Base-by-base conservation (phyloP, 2,797 vertebrate genomes). In the Xenops minutus region DNA sequence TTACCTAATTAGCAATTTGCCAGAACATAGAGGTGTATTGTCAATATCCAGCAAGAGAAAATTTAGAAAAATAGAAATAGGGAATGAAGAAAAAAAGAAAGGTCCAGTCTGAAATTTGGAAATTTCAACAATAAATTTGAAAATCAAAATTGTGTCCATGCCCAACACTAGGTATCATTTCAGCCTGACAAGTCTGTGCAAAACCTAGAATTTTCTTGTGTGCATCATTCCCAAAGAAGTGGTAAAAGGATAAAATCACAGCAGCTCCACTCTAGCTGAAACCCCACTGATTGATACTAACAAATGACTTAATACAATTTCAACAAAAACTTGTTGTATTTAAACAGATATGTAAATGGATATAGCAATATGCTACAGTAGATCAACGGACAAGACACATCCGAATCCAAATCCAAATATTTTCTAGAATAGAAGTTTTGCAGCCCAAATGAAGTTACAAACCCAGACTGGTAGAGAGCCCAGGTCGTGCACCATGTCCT, bases 91-190 rank as follows among this genome's bases (percentile, higher is more conserved):
- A 79, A 64, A 55, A 48, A 58, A 62, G 1, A 74, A 23, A 36
- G 1, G 0, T 24, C 15, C 2, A 0, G 2, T 39, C 66, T 34
- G 72, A 67, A 56, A 68, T 15, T 22, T 3, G 0, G 18, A 55
- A 39, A 64, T 34, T 6, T 4, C 9, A 18, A 64, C 68, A 74
- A 9, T 5, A 44, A 78, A 77, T 32, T 4, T 2, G 11, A 32
- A 63, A 76, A 74, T 8, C 6, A 41, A 85, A 77, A 58, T 54
- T 83, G 39, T 74, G 17, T 14, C 17, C 37, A 74, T 11, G 9
- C 36, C 13, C 14, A 61, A 12, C 13, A 52, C 24, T 6, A 76
- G 9, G 17, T 34, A 39, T 36, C 29, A 30, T 32, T 71, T 59
- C n/a, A 77, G 14, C 18, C 27, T 74, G 20, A 72, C 24, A 79